Conservation (phyloP, 1,140 invertebrate genomes). For the Lordiphosa collinella region DNA sequence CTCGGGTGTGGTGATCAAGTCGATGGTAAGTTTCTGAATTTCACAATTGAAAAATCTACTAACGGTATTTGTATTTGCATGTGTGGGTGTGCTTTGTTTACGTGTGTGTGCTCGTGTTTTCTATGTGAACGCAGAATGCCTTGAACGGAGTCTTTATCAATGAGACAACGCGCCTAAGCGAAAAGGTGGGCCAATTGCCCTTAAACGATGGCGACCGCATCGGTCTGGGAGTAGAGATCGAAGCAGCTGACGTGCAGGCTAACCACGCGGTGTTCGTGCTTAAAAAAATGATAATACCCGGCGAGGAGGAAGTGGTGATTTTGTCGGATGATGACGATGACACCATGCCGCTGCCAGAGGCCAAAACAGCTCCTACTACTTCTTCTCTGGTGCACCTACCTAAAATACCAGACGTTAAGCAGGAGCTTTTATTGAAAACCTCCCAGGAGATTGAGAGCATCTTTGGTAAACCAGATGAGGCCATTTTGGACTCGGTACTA, state of each 20-base stretch:
- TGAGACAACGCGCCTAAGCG: neutral
- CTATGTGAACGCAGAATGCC: no score
- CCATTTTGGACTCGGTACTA: conserved; percentile 28
- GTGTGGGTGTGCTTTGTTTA: no score
- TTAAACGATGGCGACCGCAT: conserved; percentile 22
- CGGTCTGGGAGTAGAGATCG: conserved; percentile 31
- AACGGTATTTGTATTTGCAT: neutral
- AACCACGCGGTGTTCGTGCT: conserved; percentile 30
- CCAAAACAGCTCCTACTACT: no score
- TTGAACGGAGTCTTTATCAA: conserved; percentile 48
- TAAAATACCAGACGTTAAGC: conserved; percentile 44
- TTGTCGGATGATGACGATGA: conserved; percentile 2
- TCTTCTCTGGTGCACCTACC: conserved; percentile 42
- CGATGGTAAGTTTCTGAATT: conserved; percentile 25
- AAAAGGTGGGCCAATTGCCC: neutral
- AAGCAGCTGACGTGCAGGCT: neutral
- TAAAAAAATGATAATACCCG: conserved; percentile 6
- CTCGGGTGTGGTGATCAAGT: conserved; percentile 11
- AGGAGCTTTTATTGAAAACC: conserved; percentile 35
- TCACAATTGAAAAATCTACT: neutral
- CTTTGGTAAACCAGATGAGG: conserved; percentile 58
- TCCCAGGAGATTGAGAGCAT: conserved; percentile 44
- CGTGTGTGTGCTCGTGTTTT: no score
- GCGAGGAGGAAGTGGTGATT: conserved; percentile 13
- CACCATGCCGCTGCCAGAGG: conserved; percentile 1